Evolutionary conservation across 2,888 invertebrate species (phyloP).

Genomic region (Hydrotaea cyrtoneurina): DNA sequence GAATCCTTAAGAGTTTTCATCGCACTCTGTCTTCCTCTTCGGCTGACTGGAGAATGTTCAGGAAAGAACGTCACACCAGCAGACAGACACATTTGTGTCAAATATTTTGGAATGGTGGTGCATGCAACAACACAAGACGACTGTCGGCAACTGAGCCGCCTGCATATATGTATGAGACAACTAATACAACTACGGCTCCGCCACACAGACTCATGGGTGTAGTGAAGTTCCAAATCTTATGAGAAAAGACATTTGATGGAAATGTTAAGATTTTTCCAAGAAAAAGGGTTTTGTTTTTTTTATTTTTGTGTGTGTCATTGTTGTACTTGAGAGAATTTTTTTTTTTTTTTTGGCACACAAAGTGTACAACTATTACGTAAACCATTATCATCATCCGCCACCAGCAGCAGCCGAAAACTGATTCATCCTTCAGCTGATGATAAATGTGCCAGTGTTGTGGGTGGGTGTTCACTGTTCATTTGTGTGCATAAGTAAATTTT

Average conservation of each 20-base stretch:
- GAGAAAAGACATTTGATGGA: constrained; percentile 45
- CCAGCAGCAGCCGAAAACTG: not conserved
- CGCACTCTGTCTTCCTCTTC: not conserved
- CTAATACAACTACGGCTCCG: not conserved
- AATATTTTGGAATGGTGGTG: constrained; percentile 23
- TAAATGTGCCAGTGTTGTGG: constrained; percentile 18
- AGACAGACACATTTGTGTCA: constrained; percentile 36
- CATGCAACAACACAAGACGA: constrained; percentile 19
- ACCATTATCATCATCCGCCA: constrained; percentile 26
- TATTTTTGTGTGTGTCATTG: not conserved
- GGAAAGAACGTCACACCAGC: constrained; percentile 10
- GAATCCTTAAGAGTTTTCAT: constrained; percentile 46
- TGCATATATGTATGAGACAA: not conserved
- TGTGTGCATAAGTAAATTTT: constrained; percentile 22
- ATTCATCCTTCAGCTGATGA: constrained; percentile 18
- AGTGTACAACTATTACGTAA: not conserved
- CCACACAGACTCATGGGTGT: not conserved
- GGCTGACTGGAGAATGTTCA: not conserved
- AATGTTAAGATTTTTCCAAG: constrained; percentile 42
- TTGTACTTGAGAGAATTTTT: not conserved
- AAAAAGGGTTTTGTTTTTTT: not conserved
- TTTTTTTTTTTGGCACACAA: constrained; percentile 12
- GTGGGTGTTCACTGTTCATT: constrained; percentile 47
- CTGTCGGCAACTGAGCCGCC: not conserved
- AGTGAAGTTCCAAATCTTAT: constrained; percentile 18